phyloP scores from a whole-genome alignment of 2,888 invertebrate species.

The Amiota minor region DNA sequence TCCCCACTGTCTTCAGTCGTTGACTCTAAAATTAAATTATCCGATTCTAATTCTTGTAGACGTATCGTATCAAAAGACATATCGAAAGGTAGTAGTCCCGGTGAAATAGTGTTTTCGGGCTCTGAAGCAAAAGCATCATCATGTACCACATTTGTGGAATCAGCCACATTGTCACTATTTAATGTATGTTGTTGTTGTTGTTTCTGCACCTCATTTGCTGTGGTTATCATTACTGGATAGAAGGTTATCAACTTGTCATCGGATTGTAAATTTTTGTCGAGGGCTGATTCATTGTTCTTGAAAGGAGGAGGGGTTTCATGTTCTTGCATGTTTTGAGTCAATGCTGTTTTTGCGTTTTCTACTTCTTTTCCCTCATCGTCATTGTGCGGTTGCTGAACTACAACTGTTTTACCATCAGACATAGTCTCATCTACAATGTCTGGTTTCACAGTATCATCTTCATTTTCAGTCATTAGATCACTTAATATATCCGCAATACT shows the following conservation, averaged over 20 bases:
- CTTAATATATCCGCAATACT: conserved; percentile 68
- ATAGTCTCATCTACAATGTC: conserved; percentile 46
- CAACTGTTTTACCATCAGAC: conserved; percentile 38
- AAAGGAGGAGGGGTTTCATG: conserved; percentile 34
- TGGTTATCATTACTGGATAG: conserved; percentile 51
- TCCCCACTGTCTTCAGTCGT: conserved; percentile 55
- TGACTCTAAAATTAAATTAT: conserved; percentile 66
- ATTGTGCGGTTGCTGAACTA: conserved; percentile 12
- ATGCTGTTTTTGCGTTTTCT: background rate
- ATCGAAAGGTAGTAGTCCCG: conserved; percentile 69
- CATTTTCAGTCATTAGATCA: conserved; percentile 64
- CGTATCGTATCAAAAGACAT: conserved; percentile 53
- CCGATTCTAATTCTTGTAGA: conserved; percentile 66
- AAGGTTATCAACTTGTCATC: conserved; percentile 55
- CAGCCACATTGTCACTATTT: conserved; percentile 8
- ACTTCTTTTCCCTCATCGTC: conserved; percentile 42
- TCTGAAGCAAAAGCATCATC: conserved; percentile 35
- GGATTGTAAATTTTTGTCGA: conserved; percentile 36
- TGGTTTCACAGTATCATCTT: conserved; percentile 60
- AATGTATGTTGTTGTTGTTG: conserved; percentile 12
- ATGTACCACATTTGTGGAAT: conserved; percentile 22
- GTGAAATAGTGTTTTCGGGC: conserved; percentile 54
- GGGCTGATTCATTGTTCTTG: conserved; percentile 34
- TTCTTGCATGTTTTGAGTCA: conserved; percentile 34
- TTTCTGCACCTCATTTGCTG: conserved; percentile 27